Conservation (phyloP, 2,888 invertebrate species). For the Limnephilus marmoratus region DNA sequence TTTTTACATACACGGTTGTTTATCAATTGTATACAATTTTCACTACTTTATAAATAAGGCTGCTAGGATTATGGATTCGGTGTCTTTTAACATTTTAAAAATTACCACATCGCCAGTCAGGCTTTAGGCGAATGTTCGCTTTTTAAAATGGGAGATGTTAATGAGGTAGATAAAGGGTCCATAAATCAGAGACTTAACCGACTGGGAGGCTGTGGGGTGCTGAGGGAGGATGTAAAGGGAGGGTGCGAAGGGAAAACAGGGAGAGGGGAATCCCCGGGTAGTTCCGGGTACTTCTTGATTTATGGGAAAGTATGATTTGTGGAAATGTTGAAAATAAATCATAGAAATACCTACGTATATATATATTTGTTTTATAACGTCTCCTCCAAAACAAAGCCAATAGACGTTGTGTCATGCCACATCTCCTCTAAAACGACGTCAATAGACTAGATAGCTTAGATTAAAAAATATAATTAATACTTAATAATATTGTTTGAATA, state of each 20-base stretch:
- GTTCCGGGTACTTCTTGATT: neutral
- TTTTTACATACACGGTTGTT: too few species aligned
- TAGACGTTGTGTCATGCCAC: too few species aligned
- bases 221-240: neutral
- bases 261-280: neutral
- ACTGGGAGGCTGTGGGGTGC: neutral
- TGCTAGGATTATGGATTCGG: too few species aligned
- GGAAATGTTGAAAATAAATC: neutral
- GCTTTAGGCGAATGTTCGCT: neutral
- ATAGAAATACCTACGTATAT: too few species aligned
- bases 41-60: too few species aligned
- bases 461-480: too few species aligned
- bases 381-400: too few species aligned
- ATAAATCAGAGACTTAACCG: slow-evolving; percentile 13
- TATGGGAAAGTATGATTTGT: neutral
- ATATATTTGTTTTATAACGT: too few species aligned
- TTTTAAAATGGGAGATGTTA: slow-evolving; percentile 18
- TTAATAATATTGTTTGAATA: too few species aligned
- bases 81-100: neutral
- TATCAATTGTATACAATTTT: too few species aligned
- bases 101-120: neutral
- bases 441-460: too few species aligned
- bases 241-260: neutral
- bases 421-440: too few species aligned
- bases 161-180: slow-evolving; percentile 17